Conservation (phyloP, 2,113 vertebrate species). For the Paraplagusia blochii region DNA sequence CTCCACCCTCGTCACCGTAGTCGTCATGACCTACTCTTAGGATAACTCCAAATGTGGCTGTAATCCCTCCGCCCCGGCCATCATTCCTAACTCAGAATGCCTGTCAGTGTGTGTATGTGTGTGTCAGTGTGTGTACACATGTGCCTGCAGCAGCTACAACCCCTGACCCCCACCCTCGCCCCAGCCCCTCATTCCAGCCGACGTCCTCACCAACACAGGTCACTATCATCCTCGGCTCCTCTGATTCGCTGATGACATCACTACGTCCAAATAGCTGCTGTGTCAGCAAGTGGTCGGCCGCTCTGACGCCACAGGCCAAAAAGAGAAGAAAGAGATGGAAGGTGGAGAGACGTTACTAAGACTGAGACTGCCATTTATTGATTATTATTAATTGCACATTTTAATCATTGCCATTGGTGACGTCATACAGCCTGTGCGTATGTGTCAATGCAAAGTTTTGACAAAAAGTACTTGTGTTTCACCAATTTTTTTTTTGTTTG, state of each 20-base stretch:
- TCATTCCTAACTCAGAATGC: constrained; percentile 58
- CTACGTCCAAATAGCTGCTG: constrained; percentile 26
- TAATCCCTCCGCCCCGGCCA: constrained; percentile 23
- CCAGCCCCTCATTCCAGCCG: constrained; percentile 58
- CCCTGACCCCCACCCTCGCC: constrained; percentile 19
- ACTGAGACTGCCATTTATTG: constrained; percentile 43
- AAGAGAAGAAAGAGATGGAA: background rate
- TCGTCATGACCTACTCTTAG: constrained; percentile 24
- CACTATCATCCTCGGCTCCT: constrained; percentile 37
- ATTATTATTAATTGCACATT: constrained; percentile 42
- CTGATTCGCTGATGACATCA: constrained; percentile 47
- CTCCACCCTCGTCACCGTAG: constrained; percentile 13
- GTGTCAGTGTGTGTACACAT: constrained; percentile 3
- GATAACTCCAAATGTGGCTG: constrained; percentile 44
- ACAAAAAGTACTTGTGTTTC: constrained; percentile 4
- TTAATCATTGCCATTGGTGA: constrained; percentile 43
- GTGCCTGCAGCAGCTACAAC: constrained; percentile 14
- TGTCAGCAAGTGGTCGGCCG: constrained; percentile 17
- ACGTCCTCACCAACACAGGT: constrained; percentile 28
- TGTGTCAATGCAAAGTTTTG: constrained; percentile 37
- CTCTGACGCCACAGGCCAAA: constrained; percentile 38
- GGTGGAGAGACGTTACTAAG: background rate
- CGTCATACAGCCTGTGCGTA: constrained; percentile 10
- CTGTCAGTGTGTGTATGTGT: constrained; percentile 14
- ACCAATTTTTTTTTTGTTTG: background rate